These are phyloP conservation scores for Platichthys stellatus DNA, from an alignment of 2,113 vertebrate genomes.

Conservation along the genomic window DNA sequence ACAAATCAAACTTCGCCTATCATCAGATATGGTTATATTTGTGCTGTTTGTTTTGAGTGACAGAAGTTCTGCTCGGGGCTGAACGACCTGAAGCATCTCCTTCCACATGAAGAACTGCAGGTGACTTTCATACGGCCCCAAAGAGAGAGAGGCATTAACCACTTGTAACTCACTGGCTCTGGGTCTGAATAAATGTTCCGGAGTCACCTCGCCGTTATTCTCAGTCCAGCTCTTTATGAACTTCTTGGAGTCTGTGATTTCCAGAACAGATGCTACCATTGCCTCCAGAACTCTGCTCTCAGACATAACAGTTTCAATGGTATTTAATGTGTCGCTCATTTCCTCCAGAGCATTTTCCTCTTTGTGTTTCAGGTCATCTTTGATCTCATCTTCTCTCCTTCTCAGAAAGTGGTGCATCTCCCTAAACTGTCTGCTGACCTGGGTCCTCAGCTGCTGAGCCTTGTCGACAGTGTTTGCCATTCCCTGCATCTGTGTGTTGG, in stretches of 20 bases:
- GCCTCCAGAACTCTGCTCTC: slow-evolving; percentile 41
- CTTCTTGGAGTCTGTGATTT: slow-evolving; percentile 26
- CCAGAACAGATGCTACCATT: slow-evolving; percentile 14
- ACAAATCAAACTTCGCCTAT: slow-evolving; percentile 39
- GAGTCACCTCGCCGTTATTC: background rate
- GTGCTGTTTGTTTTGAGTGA: slow-evolving; percentile 2
- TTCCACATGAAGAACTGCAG: slow-evolving; percentile 75
- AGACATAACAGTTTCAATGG: slow-evolving; percentile 37
- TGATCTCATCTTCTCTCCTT: slow-evolving; percentile 63
- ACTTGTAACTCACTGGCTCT: slow-evolving; percentile 26
- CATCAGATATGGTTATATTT: slow-evolving; percentile 41
- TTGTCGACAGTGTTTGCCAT: slow-evolving; percentile 53
- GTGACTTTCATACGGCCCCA: slow-evolving; percentile 68
- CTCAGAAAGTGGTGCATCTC: slow-evolving; percentile 65
- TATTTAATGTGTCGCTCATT: slow-evolving; percentile 28
- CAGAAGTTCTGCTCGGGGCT: slow-evolving; percentile 33
- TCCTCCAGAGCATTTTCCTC: slow-evolving; percentile 14
- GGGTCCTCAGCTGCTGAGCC: slow-evolving; percentile 36
- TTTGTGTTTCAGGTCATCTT: slow-evolving; percentile 28
- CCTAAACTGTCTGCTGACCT: slow-evolving; percentile 59
- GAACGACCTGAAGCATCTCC: slow-evolving; percentile 68
- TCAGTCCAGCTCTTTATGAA: slow-evolving; percentile 65
- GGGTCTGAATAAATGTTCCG: background rate
- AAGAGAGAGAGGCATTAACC: slow-evolving; percentile 25
- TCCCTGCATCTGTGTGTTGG: slow-evolving; percentile 43